Conservation (phyloP, 1,140 invertebrate species). For the Phortica variegata region DNA sequence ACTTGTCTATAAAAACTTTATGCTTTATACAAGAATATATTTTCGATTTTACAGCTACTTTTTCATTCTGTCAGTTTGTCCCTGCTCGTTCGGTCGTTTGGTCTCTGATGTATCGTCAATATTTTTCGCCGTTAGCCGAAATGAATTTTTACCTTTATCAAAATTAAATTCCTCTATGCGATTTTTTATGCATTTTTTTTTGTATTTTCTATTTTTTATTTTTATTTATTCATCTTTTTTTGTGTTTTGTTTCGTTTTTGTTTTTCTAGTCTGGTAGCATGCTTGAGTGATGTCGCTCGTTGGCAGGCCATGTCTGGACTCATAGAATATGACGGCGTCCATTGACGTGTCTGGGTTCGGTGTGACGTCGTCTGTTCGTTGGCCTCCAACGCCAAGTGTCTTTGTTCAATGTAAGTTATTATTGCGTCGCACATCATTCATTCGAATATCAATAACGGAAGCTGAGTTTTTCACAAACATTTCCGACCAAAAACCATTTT, state of each 20-base stretch:
- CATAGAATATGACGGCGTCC: not conserved
- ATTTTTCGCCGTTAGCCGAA: conserved; percentile 28
- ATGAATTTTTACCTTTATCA: conserved; percentile 49
- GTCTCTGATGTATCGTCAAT: conserved; percentile 50
- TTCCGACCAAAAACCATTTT: no score
- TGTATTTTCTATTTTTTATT: not conserved
- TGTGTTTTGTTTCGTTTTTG: not conserved
- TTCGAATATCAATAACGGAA: conserved; percentile 20
- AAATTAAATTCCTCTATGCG: conserved; percentile 49
- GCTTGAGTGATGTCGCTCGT: conserved; percentile 1
- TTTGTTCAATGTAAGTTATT: not conserved
- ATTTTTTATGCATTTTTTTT: conserved; percentile 1
- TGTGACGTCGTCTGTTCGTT: no score
- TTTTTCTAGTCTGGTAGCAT: not conserved
- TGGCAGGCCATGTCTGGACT: not conserved
- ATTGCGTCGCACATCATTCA: conserved; percentile 11
- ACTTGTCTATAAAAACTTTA: conserved; percentile 20
- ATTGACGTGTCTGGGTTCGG: conserved; percentile 7
- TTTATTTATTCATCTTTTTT: not conserved
- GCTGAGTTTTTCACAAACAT: no score
- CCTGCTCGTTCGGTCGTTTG: not conserved
- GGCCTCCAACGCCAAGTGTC: no score
- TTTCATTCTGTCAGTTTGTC: not conserved
- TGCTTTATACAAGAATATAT: conserved; percentile 6
- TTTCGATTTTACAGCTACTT: not conserved